Conservation (phyloP, 23 tunicate species). For the Styela plicata region DNA sequence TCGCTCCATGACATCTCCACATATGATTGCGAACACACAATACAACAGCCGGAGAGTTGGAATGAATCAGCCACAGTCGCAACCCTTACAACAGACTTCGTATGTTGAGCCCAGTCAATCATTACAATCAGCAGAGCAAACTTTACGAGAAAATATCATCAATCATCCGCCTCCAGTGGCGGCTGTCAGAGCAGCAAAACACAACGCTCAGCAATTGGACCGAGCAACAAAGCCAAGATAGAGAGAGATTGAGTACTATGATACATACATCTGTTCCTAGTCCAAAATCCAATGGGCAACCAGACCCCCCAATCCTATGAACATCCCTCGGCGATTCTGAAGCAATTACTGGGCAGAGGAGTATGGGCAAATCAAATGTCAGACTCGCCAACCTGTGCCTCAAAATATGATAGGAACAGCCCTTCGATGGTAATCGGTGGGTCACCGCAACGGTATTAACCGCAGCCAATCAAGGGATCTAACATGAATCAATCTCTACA, state of each 20-base stretch:
- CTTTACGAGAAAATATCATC: background rate
- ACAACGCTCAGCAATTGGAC: conserved; percentile 73
- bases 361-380: conserved; percentile 14
- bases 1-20: conserved; percentile 22
- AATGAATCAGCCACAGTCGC: background rate
- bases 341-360: background rate
- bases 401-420: background rate
- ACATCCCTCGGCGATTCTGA: background rate
- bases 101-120: conserved; percentile 20
- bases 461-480: no score
- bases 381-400: background rate
- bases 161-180: conserved; percentile 47
- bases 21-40: conserved; percentile 14
- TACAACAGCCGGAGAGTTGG: conserved; percentile 1
- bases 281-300: background rate
- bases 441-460: background rate
- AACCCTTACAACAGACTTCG: background rate
- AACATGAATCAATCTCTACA: conserved; percentile 5
- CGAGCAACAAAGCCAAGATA: conserved; percentile 36
- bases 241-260: conserved; percentile 17
- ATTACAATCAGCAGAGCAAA: background rate
- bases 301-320: conserved; percentile 3
- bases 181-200: conserved; percentile 81
- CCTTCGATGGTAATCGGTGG: background rate
- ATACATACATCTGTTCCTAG: background rate